A percentile compares a stretch with the other conserved stretches of the same genome.
phyloP scores from a whole-genome alignment of 1,140 invertebrate species.

The Pantala flavescens region DNA sequence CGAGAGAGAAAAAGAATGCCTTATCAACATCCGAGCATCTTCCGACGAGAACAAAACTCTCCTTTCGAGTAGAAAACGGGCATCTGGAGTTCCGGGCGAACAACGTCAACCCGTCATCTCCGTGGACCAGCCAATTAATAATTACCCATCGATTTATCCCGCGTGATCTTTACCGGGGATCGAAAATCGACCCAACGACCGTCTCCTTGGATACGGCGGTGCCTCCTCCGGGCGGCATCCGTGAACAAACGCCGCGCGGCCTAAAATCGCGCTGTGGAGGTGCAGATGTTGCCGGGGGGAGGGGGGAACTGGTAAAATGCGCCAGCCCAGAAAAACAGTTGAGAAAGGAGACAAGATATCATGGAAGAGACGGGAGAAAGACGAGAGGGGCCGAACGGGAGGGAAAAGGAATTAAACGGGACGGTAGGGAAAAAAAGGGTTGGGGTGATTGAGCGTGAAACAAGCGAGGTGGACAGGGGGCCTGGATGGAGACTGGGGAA shows the following conservation, averaged over 20 bases:
- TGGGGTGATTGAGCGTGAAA: background rate
- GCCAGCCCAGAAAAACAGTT: background rate
- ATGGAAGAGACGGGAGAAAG: background rate
- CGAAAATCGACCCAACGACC: no score
- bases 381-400: background rate
- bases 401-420: background rate
- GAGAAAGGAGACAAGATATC: conserved; percentile 9
- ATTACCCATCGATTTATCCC: no score
- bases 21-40: no score
- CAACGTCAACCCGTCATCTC: no score
- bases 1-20: no score
- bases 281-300: background rate
- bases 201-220: no score
- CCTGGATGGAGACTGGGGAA: background rate
- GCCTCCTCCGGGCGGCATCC: no score
- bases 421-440: background rate
- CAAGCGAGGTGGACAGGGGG: background rate
- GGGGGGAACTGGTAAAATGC: background rate
- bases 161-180: no score
- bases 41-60: no score
- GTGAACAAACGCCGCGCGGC: background rate
- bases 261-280: background rate
- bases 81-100: no score
- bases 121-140: no score
- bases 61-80: no score